Evolutionary conservation across 2,797 vertebrate species (phyloP).

Genomic region (Gymnodraco acuticeps): DNA sequence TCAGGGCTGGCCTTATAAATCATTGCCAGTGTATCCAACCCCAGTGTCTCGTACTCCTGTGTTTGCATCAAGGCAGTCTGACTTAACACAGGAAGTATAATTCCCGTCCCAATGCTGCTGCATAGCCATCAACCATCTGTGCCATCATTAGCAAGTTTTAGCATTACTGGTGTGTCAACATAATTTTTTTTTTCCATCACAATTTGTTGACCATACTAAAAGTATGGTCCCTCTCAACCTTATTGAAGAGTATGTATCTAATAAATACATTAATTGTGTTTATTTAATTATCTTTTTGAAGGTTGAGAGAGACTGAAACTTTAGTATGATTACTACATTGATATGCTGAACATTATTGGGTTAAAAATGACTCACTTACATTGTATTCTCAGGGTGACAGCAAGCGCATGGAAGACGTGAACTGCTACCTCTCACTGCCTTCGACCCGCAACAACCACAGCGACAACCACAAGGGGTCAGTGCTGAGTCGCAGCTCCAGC

Average conservation of each 20-base stretch:
- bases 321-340: no score
- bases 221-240: no score
- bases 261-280: no score
- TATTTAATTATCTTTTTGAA: no score
- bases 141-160: neutral
- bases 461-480: conserved; percentile 85
- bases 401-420: conserved; percentile 97
- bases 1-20: conserved; percentile 31
- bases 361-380: neutral
- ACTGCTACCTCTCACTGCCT: conserved; percentile 88
- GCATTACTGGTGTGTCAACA: neutral
- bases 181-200: no score
- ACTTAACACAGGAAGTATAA: conserved; percentile 7
- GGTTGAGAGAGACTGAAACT: no score
- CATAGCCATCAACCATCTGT: conserved; percentile 10
- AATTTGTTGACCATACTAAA: no score
- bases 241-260: no score
- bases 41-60: neutral
- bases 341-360: neutral
- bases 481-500: conserved; percentile 88
- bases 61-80: conserved; percentile 25
- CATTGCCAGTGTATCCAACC: neutral
- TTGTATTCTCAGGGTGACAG: conserved; percentile 90
- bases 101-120: neutral
- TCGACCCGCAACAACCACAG: conserved; percentile 86